Evolutionary conservation across 2,888 invertebrate genomes (phyloP).

Genomic region (Megamerina dolium): DNA sequence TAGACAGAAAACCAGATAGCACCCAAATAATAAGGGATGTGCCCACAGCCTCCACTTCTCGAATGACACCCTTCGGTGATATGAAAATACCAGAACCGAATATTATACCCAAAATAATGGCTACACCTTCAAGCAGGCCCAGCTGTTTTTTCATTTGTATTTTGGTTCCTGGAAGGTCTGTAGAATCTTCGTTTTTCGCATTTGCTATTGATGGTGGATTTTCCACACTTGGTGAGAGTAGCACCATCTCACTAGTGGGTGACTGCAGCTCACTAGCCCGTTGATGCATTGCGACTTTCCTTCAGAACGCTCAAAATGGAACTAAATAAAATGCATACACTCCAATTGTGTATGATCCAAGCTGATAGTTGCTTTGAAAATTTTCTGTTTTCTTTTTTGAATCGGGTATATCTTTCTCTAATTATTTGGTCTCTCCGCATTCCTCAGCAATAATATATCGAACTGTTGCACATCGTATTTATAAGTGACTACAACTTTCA

Average conservation of each 20-base stretch:
- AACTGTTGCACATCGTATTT: too few relatives aligned
- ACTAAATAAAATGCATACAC: too few relatives aligned
- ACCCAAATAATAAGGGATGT: slow-evolving; percentile 84
- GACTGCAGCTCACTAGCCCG: slow-evolving; percentile 26
- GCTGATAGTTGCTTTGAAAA: too few relatives aligned
- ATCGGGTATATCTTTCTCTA: too few relatives aligned
- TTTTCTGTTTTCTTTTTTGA: too few relatives aligned
- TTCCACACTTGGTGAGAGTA: slow-evolving; percentile 43
- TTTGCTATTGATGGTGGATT: slow-evolving; percentile 14
- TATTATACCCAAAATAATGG: slow-evolving; percentile 90
- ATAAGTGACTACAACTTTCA: too few relatives aligned
- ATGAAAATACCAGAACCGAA: slow-evolving; percentile 96
- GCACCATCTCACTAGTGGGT: slow-evolving; percentile 46
- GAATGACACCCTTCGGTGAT: slow-evolving; percentile 88
- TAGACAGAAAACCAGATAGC: slow-evolving; percentile 79
- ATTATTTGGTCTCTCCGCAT: too few relatives aligned
- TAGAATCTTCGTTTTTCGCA: slow-evolving; percentile 29
- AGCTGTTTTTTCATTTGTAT: slow-evolving; percentile 82
- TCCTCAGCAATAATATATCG: too few relatives aligned
- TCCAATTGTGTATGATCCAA: too few relatives aligned
- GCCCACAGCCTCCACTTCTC: slow-evolving; percentile 85
- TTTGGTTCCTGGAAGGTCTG: slow-evolving; percentile 38
- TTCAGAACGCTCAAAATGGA: too few relatives aligned
- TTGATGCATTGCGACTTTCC: too few relatives aligned
- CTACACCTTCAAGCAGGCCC: slow-evolving; percentile 84